Conservation (phyloP, 2,888 invertebrate genomes). For the Ferdinandea cuprea region DNA sequence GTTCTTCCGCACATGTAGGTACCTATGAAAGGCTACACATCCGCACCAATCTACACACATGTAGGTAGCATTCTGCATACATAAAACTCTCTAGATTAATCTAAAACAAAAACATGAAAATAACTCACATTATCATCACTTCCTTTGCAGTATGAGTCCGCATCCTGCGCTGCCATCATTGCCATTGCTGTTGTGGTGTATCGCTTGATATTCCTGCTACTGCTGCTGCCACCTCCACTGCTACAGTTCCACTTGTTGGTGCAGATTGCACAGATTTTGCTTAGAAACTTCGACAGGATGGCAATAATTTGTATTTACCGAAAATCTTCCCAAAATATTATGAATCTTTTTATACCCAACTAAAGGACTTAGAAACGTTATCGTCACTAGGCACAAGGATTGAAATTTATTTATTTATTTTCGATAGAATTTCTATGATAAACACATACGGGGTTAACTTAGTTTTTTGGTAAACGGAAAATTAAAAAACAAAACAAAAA, state of each 20-base stretch:
- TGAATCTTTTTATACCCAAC: not conserved
- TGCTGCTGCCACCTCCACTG: slow-evolving; percentile 41
- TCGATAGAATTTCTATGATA: not conserved
- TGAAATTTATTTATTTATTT: not conserved
- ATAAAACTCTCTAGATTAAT: too few relatives aligned
- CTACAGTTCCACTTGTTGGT: slow-evolving; percentile 69
- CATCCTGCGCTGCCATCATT: slow-evolving; percentile 50
- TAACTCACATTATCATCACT: slow-evolving; percentile 71
- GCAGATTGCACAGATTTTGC: slow-evolving; percentile 73
- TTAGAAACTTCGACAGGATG: slow-evolving; percentile 73
- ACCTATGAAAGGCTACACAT: too few relatives aligned
- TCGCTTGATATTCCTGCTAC: slow-evolving; percentile 48
- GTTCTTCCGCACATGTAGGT: too few relatives aligned
- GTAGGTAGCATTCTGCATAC: too few relatives aligned
- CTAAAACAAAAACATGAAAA: slow-evolving; percentile 8
- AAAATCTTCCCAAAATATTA: slow-evolving; percentile 34
- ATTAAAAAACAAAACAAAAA: not conserved
- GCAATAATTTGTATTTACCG: slow-evolving; percentile 31
- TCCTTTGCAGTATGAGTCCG: slow-evolving; percentile 67
- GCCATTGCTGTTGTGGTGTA: slow-evolving; percentile 53
- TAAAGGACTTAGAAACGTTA: slow-evolving; percentile 7
- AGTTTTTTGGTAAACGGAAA: not conserved
- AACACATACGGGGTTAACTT: not conserved
- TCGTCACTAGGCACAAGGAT: slow-evolving; percentile 46
- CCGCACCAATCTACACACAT: too few relatives aligned